A percentile compares a stretch with the other conserved stretches of the same genome.
These are phyloP conservation scores for Megalops atlanticus DNA, from an alignment of 2,113 vertebrate species.

Conservation along the genomic window DNA sequence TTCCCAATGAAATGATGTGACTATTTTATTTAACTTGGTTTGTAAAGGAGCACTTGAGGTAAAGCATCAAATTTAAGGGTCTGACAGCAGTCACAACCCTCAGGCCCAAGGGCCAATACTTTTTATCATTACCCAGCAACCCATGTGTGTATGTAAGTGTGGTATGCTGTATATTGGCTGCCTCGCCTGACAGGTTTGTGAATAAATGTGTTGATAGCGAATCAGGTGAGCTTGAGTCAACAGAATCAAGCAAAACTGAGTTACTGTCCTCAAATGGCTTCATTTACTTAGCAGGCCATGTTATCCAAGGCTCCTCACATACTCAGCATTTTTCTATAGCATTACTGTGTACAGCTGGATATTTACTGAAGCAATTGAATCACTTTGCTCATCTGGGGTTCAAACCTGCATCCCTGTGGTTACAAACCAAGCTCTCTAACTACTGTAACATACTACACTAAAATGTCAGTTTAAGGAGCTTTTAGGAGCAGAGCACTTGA, in stretches of 20 bases:
- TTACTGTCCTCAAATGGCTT: background rate
- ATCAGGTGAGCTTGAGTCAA: background rate
- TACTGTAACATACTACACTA: background rate
- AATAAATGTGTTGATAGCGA: background rate
- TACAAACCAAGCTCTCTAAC: background rate
- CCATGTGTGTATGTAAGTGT: background rate
- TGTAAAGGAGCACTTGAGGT: background rate
- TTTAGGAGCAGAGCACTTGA: background rate
- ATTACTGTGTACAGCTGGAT: too few species aligned
- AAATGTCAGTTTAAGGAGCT: background rate
- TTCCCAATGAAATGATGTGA: background rate
- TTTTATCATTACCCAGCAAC: background rate
- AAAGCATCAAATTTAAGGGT: background rate
- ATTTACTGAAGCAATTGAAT: background rate
- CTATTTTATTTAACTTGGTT: background rate
- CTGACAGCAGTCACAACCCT: background rate
- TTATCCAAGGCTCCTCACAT: too few species aligned
- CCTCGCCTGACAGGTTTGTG: background rate
- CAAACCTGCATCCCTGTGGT: background rate
- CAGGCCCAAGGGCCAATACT: background rate
- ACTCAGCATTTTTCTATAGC: too few species aligned
- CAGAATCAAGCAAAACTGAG: background rate
- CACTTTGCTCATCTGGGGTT: background rate
- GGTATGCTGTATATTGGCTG: background rate
- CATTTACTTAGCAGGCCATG: too few species aligned